Evolutionary conservation across 2,113 vertebrate genomes (phyloP).

Genomic region (Hippocampus guttulatus): DNA sequence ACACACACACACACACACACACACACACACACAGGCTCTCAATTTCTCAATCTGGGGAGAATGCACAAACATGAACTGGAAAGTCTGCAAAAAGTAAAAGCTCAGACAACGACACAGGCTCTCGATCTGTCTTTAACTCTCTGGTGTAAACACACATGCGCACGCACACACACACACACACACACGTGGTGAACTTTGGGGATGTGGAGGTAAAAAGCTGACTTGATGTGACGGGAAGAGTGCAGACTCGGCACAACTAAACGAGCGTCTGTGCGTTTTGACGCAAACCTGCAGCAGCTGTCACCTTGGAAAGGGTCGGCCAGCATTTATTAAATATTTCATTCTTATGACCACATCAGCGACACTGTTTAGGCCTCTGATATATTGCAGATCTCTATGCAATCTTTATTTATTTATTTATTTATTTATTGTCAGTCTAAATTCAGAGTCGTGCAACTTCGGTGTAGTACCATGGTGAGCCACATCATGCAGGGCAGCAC

Average conservation of each 20-base stretch:
- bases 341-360: conserved; percentile 15
- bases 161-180: conserved; percentile 21
- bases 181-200: conserved; percentile 44
- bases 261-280: conserved; percentile 10
- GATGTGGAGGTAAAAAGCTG: conserved; percentile 55
- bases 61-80: conserved; percentile 13
- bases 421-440: too few relatives aligned
- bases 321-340: conserved; percentile 32
- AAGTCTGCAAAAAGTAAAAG: conserved; percentile 36
- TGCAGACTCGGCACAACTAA: conserved; percentile 55
- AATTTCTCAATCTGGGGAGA: conserved; percentile 29
- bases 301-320: conserved; percentile 44
- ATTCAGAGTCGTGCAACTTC: too few relatives aligned
- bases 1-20: conserved; percentile 10
- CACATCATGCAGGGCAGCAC: too few relatives aligned
- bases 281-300: conserved; percentile 52
- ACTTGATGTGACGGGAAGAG: conserved; percentile 55
- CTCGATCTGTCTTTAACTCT: conserved; percentile 47
- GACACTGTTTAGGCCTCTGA: not conserved
- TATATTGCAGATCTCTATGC: not conserved
- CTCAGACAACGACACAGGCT: conserved; percentile 36
- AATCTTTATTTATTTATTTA: not conserved
- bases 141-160: conserved; percentile 1
- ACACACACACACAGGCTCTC: conserved; percentile 10
- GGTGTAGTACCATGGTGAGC: too few relatives aligned